phyloP scores from a whole-genome alignment of 2,888 invertebrate genomes.

The Xanthia togata region DNA sequence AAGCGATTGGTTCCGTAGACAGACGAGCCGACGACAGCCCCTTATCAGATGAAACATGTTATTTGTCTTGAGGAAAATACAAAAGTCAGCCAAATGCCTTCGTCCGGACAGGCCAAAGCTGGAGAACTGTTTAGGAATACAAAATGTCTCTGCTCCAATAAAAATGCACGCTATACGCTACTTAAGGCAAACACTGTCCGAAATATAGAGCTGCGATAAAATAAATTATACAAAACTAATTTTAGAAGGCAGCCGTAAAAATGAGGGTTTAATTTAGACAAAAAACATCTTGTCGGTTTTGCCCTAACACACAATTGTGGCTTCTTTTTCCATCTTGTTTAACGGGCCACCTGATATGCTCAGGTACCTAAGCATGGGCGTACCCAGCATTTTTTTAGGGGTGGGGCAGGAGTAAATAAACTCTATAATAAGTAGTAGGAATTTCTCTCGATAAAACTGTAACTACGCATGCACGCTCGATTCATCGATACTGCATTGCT shows the following conservation, averaged over 20 bases:
- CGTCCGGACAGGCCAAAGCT: conserved; percentile 78
- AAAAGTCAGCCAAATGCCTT: conserved; percentile 83
- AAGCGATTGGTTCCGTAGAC: conserved; percentile 83
- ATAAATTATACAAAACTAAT: conserved; percentile 48
- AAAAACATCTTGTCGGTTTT: conserved; percentile 37
- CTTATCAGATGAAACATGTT: conserved; percentile 88
- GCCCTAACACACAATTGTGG: conserved; percentile 19
- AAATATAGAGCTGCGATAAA: conserved; percentile 59
- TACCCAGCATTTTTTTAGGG: no score
- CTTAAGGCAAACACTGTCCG: conserved; percentile 69
- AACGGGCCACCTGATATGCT: conserved; percentile 22
- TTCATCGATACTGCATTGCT: no score
- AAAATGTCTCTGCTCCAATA: conserved; percentile 73
- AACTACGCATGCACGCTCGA: no score
- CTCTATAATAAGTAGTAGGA: no score
- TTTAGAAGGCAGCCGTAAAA: conserved; percentile 55
- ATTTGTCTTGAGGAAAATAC: conserved; percentile 85
- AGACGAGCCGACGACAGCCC: conserved; percentile 86
- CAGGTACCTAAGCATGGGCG: not conserved
- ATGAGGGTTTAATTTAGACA: conserved; percentile 55
- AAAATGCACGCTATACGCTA: conserved; percentile 73
- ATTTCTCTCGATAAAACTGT: no score
- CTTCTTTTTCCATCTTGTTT: conserved; percentile 31
- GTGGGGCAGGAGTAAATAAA: no score
- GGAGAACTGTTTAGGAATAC: conserved; percentile 77